These are phyloP conservation scores for Nemopilema nomurai DNA, from an alignment of 30 jellyfish, hydroid and myxozoan species.

Conservation along the genomic window DNA sequence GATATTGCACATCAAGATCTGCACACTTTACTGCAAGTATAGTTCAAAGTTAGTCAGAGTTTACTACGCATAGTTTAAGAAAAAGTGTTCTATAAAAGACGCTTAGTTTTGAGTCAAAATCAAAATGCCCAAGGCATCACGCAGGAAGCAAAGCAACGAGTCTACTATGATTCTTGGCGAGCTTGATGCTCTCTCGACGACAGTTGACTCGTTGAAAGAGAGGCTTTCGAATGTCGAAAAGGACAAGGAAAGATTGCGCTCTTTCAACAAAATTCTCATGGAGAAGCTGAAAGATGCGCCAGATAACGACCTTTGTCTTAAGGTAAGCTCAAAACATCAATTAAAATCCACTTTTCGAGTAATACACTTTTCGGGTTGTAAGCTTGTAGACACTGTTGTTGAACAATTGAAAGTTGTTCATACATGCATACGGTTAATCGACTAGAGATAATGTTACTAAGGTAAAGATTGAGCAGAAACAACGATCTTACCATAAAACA, in stretches of 20 bases:
- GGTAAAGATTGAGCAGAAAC: too few relatives aligned
- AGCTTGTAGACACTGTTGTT: too few relatives aligned
- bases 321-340: neutral
- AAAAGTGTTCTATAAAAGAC: neutral
- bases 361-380: too few relatives aligned
- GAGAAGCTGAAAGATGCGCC: neutral
- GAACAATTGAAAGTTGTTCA: too few relatives aligned
- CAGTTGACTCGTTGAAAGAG: neutral
- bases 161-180: neutral
- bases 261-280: neutral
- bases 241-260: neutral
- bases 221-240: neutral
- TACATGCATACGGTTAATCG: too few relatives aligned
- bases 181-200: neutral
- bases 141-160: neutral
- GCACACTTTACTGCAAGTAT: neutral
- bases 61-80: neutral
- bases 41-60: neutral
- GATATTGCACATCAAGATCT: neutral
- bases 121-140: neutral
- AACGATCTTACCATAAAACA: too few relatives aligned
- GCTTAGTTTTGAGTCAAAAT: neutral
- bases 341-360: too few relatives aligned
- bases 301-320: neutral
- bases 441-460: too few relatives aligned